Evolutionary conservation across 2,888 invertebrate genomes (phyloP).

Genomic region (Lasiommata megera): DNA sequence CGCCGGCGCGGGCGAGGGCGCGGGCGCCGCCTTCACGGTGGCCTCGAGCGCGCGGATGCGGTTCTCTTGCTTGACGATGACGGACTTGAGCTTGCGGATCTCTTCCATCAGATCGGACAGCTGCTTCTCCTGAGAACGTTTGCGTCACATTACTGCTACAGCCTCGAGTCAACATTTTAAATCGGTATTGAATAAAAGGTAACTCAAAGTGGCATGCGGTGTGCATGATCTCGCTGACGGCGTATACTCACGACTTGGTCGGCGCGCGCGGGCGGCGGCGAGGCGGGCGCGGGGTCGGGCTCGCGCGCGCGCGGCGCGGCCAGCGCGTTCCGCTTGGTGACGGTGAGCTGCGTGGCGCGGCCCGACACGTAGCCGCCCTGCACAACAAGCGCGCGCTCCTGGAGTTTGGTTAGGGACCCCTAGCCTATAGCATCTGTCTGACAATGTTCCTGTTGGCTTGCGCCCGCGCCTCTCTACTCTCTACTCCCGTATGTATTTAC

Average conservation of each 20-base stretch:
- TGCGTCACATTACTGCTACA: too few species aligned
- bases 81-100: conserved; percentile 95
- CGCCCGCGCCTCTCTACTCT: background rate
- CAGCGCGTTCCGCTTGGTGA: conserved; percentile 90
- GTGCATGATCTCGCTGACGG: too few species aligned
- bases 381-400: conserved; percentile 86
- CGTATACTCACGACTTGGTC: conserved; percentile 62
- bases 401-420: conserved; percentile 75
- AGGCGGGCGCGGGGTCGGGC: conserved; percentile 43
- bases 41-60: conserved; percentile 90
- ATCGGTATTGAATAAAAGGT: too few species aligned
- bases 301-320: conserved; percentile 74
- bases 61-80: conserved; percentile 96
- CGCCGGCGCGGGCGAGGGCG: conserved; percentile 51
- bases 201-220: too few species aligned
- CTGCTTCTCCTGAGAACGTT: conserved; percentile 84
- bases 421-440: conserved; percentile 72
- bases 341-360: conserved; percentile 84
- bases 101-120: conserved; percentile 93
- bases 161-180: too few species aligned
- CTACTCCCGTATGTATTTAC: too few species aligned
- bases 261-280: conserved; percentile 50
- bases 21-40: conserved; percentile 55
- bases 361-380: conserved; percentile 85
- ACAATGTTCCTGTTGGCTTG: conserved; percentile 56